Evolutionary conservation across 2,797 vertebrate species (phyloP).

Genomic region (Erethizon dorsatum): DNA sequence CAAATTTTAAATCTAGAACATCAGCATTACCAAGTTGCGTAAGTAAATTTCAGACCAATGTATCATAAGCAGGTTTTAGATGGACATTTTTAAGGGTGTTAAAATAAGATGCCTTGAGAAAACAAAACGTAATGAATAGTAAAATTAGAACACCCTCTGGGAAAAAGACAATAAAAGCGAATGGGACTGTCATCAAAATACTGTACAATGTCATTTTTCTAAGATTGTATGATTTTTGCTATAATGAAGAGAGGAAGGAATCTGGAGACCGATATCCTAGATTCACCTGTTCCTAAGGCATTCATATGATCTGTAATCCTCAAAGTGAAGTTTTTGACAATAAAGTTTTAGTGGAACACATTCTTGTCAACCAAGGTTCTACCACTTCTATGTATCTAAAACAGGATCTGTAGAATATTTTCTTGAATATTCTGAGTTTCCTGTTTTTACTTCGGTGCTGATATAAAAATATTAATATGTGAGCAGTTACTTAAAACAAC

Average conservation of each 20-base stretch:
- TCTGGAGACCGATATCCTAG: neutral
- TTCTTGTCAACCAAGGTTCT: slow-evolving; percentile 24
- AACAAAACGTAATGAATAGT: neutral
- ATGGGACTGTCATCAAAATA: neutral
- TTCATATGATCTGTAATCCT: neutral
- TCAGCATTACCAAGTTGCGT: neutral
- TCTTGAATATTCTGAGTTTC: neutral
- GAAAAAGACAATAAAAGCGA: neutral
- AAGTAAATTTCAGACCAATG: slow-evolving; percentile 54
- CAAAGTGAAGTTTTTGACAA: slow-evolving; percentile 24
- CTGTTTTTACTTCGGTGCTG: slow-evolving; percentile 28
- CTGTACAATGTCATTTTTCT: neutral
- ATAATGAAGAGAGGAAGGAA: neutral
- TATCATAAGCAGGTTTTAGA: slow-evolving; percentile 33
- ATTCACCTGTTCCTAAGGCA: neutral
- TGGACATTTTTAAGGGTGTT: slow-evolving; percentile 45
- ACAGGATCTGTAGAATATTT: neutral
- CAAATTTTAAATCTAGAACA: slow-evolving; percentile 52
- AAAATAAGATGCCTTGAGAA: slow-evolving; percentile 44
- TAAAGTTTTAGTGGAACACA: neutral
- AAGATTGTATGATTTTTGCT: neutral
- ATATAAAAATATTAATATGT: slow-evolving; percentile 36
- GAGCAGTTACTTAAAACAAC: slow-evolving; percentile 23
- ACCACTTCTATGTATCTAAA: neutral
- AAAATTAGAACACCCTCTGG: slow-evolving; percentile 16